These are phyloP conservation scores for Heteractis magnifica DNA, from an alignment of 92 coral and sea anemone genomes.

Conservation along the genomic window DNA sequence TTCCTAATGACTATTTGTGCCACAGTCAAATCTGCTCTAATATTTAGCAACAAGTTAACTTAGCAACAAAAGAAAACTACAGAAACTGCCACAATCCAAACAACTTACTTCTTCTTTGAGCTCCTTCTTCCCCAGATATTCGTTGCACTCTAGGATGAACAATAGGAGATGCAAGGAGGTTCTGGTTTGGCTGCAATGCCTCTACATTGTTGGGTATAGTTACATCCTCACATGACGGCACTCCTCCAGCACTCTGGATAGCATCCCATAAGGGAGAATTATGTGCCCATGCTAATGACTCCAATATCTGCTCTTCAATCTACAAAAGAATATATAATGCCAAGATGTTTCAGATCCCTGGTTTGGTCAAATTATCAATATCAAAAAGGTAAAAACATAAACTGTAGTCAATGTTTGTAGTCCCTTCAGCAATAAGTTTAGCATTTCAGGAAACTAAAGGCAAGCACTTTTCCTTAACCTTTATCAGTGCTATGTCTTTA, in stretches of 20 bases:
- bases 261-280: constrained; percentile 92
- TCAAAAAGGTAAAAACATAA: not conserved
- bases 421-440: no score
- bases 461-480: no score
- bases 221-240: constrained; percentile 96
- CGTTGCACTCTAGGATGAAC: constrained; percentile 95
- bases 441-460: no score
- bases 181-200: constrained; percentile 64
- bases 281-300: constrained; percentile 85
- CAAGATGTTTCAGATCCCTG: not conserved
- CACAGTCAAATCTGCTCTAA: no score
- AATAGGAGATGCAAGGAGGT: constrained; percentile 82
- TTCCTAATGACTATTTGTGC: no score
- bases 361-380: not conserved
- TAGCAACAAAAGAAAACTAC: not conserved
- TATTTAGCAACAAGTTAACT: no score
- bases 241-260: constrained; percentile 74
- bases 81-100: no score
- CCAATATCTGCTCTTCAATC: constrained; percentile 97
- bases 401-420: not conserved
- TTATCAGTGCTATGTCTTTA: no score
- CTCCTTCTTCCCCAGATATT: constrained; percentile 87
- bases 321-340: constrained; percentile 12
- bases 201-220: constrained; percentile 83
- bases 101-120: constrained; percentile 30